Conservation (phyloP, 2,888 invertebrate genomes). For the Iphiclides podalirius region DNA sequence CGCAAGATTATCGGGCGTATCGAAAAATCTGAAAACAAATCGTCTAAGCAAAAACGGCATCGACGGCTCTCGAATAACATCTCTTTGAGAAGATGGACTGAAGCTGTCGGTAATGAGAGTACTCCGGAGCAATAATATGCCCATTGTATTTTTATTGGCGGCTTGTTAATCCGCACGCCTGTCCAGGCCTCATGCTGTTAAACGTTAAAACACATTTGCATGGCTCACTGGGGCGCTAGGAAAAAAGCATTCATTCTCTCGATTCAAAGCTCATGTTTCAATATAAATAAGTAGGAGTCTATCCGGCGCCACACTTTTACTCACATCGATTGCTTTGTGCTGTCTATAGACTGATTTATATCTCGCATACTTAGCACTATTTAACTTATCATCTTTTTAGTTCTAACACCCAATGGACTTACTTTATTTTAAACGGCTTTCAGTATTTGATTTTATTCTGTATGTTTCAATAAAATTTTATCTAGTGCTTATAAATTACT, state of each 20-base stretch:
- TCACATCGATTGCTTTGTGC: constrained; percentile 52
- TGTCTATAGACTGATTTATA: constrained; percentile 57
- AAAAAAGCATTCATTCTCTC: constrained; percentile 44
- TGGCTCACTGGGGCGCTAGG: constrained; percentile 47
- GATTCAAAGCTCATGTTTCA: constrained; percentile 56
- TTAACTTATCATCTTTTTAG: constrained; percentile 42
- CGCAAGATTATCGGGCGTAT: constrained; percentile 55
- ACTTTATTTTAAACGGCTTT: too few relatives aligned
- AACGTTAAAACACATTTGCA: constrained; percentile 59
- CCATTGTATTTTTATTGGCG: constrained; percentile 50
- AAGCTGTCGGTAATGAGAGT: constrained; percentile 48
- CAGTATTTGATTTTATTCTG: too few relatives aligned
- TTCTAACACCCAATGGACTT: too few relatives aligned
- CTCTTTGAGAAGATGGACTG: constrained; percentile 42
- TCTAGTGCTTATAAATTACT: too few relatives aligned
- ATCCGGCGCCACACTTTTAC: constrained; percentile 70
- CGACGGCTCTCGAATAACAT: constrained; percentile 37
- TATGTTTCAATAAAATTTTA: too few relatives aligned
- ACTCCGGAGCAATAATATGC: constrained; percentile 35
- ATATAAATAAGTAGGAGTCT: constrained; percentile 53
- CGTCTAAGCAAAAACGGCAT: constrained; percentile 36
- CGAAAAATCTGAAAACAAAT: constrained; percentile 55
- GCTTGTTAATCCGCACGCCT: constrained; percentile 53
- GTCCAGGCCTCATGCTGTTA: constrained; percentile 56
- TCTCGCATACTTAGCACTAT: constrained; percentile 46